Percentiles rank a stretch among this genome's conserved stretches.
phyloP scores from a whole-genome alignment of 2,113 vertebrate species.

The Microcebus ravelobensis region DNA sequence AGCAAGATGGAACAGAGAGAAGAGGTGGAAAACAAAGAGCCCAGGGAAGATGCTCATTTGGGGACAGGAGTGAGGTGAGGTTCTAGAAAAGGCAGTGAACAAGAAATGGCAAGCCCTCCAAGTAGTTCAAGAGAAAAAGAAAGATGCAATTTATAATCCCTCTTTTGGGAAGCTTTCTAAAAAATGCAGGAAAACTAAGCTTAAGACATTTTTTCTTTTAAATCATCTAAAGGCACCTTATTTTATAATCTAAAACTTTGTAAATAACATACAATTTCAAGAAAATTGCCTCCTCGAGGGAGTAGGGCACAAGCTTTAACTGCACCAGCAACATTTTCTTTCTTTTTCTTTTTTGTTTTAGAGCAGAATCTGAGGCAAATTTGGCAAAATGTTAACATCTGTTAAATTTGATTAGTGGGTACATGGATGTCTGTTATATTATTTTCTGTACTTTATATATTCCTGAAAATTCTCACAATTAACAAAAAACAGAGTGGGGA shows the following conservation, averaged over 20 bases:
- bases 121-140: background rate
- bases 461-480: conserved; percentile 44
- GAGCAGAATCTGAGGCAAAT: conserved; percentile 45
- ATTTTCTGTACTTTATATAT: conserved; percentile 54
- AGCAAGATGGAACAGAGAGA: background rate
- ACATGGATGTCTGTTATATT: conserved; percentile 50
- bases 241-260: conserved; percentile 16
- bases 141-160: background rate
- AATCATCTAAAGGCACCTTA: background rate
- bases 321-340: conserved; percentile 46
- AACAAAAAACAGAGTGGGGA: conserved; percentile 41
- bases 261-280: conserved; percentile 16
- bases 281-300: conserved; percentile 20
- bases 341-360: conserved; percentile 38
- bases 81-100: background rate
- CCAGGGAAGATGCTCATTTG: background rate
- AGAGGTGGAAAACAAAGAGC: background rate
- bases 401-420: conserved; percentile 61
- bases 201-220: background rate
- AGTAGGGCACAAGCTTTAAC: conserved; percentile 34
- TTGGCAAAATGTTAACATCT: conserved; percentile 75
- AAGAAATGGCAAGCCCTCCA: background rate
- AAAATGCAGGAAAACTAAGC: background rate
- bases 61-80: background rate
- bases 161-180: background rate